Base-by-base conservation (phyloP, 2,888 invertebrate genomes). In the Mylabris sibirica region DNA sequence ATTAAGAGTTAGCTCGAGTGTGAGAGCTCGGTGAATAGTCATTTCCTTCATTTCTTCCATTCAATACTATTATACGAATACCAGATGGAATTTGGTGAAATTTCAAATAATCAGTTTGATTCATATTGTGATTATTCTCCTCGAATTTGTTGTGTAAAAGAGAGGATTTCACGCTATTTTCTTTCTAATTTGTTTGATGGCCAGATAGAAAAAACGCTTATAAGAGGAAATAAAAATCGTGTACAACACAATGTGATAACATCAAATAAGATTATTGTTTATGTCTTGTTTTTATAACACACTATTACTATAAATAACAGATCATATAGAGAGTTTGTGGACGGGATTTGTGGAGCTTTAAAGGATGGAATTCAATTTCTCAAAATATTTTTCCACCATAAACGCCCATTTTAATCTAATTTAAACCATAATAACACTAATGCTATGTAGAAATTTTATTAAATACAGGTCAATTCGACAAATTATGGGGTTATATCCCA, bases 11-110 rank as follows among this genome's bases (percentile, higher is more conserved):
- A 24, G 22, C 24, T 53, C 22, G 53, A 53, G 11, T 53, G 53
- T 53, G 53, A 53, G 53, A 53, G 53, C 53, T 24, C 22, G 22
- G 53, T 53, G 53, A 53, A 53, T 53, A 24, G 24, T 53, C 53
- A 53, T 53, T 53, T 53, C 53, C 53, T 53, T 22, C 53, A 22
- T 53, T 53, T 53, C 22, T 24, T 53, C 53, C 53, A 53, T 53
- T 53, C 53, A 53, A 22, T 22, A 24, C 24, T 2, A 53, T 53
- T 53, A 24, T 12, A 53, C 22, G 22, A 22, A 53, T 53, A 24
- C 53, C 53, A 22, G 12, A 53, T 53, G 20, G 9, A 20, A 49
- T 49, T 49, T 49, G 20, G 49, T 20, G 53, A 53, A 53, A 53
- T 22, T 53, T 53, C 3, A 22, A 53, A 12, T 24, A 24, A 53